Evolutionary conservation across 2,888 invertebrate species (phyloP).

Genomic region (Therioaphis trifolii): DNA sequence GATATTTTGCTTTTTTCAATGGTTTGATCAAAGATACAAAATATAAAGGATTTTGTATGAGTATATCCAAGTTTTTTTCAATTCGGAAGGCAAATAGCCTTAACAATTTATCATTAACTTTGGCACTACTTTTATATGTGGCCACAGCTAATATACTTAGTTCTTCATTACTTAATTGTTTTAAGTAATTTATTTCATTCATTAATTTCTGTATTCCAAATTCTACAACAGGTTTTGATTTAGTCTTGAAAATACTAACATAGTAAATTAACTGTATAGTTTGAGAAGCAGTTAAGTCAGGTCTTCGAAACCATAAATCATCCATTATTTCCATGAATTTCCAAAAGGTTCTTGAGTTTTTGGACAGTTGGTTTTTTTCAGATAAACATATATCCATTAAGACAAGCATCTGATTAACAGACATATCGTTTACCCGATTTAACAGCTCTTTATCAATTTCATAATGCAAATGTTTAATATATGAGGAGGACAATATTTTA

Average conservation of each 20-base stretch:
- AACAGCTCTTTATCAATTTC: conserved; percentile 44
- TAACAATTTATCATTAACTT: conserved; percentile 54
- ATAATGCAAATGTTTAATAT: not conserved
- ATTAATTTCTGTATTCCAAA: conserved; percentile 52
- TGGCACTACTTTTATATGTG: conserved; percentile 43
- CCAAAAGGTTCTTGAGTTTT: conserved; percentile 32
- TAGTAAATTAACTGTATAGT: conserved; percentile 54
- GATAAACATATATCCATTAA: conserved; percentile 53
- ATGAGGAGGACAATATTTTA: conserved; percentile 8
- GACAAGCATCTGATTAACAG: conserved; percentile 28
- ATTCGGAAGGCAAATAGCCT: conserved; percentile 46
- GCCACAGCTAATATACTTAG: conserved; percentile 42
- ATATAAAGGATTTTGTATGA: conserved; percentile 27
- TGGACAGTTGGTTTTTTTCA: not conserved
- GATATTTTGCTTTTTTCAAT: conserved; percentile 55
- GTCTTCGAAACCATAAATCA: conserved; percentile 56
- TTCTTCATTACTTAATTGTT: conserved; percentile 47
- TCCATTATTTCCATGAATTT: conserved; percentile 44
- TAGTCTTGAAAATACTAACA: conserved; percentile 43
- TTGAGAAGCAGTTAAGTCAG: conserved; percentile 48
- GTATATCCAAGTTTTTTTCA: conserved; percentile 44
- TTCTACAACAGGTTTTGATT: conserved; percentile 9
- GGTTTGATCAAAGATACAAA: conserved; percentile 50
- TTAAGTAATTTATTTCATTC: conserved; percentile 44
- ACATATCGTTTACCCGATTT: conserved; percentile 29